A percentile compares a stretch with the other conserved stretches of the same genome.
These are phyloP conservation scores for Spicauda simplicius DNA, from an alignment of 2,888 invertebrate genomes.

Conservation along the genomic window DNA sequence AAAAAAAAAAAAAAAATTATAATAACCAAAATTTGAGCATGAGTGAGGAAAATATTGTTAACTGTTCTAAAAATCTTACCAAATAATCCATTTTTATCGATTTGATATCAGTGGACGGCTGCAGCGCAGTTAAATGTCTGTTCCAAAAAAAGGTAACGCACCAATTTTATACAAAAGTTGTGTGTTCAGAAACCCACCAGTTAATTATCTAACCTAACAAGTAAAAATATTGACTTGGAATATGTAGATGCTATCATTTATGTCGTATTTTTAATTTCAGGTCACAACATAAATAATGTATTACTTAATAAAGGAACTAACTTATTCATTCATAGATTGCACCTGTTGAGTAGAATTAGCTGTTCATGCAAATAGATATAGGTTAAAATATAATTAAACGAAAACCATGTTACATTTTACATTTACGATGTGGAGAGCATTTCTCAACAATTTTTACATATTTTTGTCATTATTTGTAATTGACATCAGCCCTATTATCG, in stretches of 20 bases:
- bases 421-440: no score
- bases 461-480: no score
- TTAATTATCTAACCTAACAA: slow-evolving; percentile 52
- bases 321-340: background rate
- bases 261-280: background rate
- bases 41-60: no score
- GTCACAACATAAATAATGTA: background rate
- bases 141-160: slow-evolving; percentile 51
- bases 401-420: no score
- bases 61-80: slow-evolving; percentile 52
- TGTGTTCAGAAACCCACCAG: slow-evolving; percentile 54
- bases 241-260: background rate
- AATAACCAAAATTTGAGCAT: background rate
- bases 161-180: slow-evolving; percentile 66
- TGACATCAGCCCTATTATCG: no score
- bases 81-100: slow-evolving; percentile 51
- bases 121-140: slow-evolving; percentile 54
- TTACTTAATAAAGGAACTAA: background rate
- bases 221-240: slow-evolving; percentile 46
- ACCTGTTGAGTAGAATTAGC: no score
- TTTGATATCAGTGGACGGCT: slow-evolving; percentile 47
- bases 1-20: slow-evolving; percentile 45
- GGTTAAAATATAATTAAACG: no score
- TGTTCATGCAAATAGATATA: no score
- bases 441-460: no score